These are phyloP conservation scores for Nymphicus hollandicus DNA, from an alignment of 2,113 vertebrate species.

Conservation along the genomic window DNA sequence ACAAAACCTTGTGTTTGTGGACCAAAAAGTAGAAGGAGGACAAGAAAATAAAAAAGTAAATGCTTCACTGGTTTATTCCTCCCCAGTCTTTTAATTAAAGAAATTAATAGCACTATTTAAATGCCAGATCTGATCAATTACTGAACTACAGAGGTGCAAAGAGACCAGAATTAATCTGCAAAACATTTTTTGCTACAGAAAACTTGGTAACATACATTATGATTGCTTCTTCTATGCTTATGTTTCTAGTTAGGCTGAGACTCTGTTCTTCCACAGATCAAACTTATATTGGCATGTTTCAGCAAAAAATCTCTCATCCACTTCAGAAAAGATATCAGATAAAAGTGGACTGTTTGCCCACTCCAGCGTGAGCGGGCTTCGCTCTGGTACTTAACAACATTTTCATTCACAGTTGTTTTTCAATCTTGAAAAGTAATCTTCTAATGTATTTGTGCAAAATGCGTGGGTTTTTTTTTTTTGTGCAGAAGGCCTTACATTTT, in stretches of 20 bases:
- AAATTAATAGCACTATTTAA: background rate
- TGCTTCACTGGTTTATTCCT: background rate
- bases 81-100: background rate
- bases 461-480: rapidly evolving
- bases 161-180: background rate
- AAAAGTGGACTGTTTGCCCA: background rate
- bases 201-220: background rate
- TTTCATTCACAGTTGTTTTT: background rate
- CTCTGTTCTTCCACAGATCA: background rate
- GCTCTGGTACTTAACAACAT: background rate
- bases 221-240: background rate
- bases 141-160: background rate
- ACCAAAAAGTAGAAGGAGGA: background rate
- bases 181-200: background rate
- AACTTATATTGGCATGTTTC: background rate
- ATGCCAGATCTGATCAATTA: background rate
- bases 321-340: background rate
- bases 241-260: background rate
- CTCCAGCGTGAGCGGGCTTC: background rate
- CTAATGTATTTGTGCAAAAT: background rate
- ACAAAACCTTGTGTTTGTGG: background rate
- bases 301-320: background rate
- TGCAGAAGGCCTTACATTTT: background rate
- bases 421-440: background rate
- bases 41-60: background rate